Base-by-base conservation (phyloP, 2,888 invertebrate genomes). In the Lottia gigantea region DNA sequence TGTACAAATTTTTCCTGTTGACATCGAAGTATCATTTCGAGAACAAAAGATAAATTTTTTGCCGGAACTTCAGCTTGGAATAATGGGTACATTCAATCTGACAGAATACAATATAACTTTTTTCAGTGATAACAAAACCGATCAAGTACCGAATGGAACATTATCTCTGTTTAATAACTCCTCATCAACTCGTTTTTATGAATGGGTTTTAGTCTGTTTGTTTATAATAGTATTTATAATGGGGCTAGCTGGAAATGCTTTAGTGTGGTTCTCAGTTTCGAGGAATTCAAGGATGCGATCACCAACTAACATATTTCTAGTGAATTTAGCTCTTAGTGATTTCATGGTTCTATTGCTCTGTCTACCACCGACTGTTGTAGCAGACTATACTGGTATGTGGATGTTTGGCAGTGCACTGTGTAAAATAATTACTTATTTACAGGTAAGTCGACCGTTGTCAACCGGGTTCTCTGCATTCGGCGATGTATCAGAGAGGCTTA, bases 321-420 rank as follows among this genome's bases (percentile, higher is more conserved):
- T 95, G 72, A 96, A 97, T 87, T 89, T 96, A 80, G 95, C 96
- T 0, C 91, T 93, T 65, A 89, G 92, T 45, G 96, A 97, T 87
- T 94, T 97, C 83, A 91, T 96, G 90, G 96, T 97, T 74, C 94
- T 97, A 61, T 88, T 96, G 67, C 92, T 96, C 78, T 97, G 96
- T 87, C 90, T 96, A 78, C 96, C 96, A 0, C 94, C 95, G 0
- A 94, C 95, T 0, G 94, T 95, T 55, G 89, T 95, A 14, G 95
- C 95, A 93, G 96, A 97, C 86, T 93, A 96, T 62, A 95, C 95
- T 0, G 93, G 95, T 86, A 96, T 96, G 0, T 97, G 97, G 95
- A 96, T 95, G 90, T 92, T 97, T 79, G 96, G 96, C 0, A 91
- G 92, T 0, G 91, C 91, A 0, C 92, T 95, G 91, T 97, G 97